Evolutionary conservation across 2,888 invertebrate genomes (phyloP), one percentile per base, ranked within the genome.

Genomic region (Drosophila neotestacea): DNA sequence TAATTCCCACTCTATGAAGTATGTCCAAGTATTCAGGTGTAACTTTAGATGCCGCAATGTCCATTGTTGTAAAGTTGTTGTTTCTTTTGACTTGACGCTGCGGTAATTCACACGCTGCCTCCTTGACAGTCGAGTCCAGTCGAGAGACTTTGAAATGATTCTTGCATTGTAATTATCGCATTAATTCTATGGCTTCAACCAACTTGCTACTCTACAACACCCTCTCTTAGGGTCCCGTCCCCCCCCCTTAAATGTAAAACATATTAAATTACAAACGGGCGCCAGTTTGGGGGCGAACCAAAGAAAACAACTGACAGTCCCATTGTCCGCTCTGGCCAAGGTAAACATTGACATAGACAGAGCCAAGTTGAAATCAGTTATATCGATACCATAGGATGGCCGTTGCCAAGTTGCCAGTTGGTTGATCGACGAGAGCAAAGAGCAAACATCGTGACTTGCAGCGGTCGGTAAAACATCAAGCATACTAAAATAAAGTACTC

Each of bases 401-500:
- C 70, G 73, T 39, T 70, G 16, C 50, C 34, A 36, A 22, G 44
- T 44, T 60, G 36, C 51, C 42, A 44, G 52, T 52, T 47, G 58
- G 16, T 48, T 67, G 65, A 76, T 65, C 58, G 67, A 68, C 59
- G 44, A 60, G 68, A 63, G 62, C 42, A 54, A 39, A 42, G 56
- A 48, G 67, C 77, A 82, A 76, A 82, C 67, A 86, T 85, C 83
- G 85, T 84, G 83, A 84, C 83, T 84, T 76, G 79, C 74, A 79
- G 76, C 77, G 89, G 63, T 78, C 89, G 90, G 88, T 87, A 78
- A 85, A 89, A 89, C 89, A 89, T 90, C 87, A 90, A 90, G 83
- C 77, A 64, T 79, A 79, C 90, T 88, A 83, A 77, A 90, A 90
- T 90, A 80, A 89, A 90, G 90, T 90, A 87, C 88, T 91, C 90